Evolutionary conservation across 1,140 invertebrate genomes (phyloP), one percentile per base, ranked within the genome.

Genomic region (Pogonomyrmex barbatus): DNA sequence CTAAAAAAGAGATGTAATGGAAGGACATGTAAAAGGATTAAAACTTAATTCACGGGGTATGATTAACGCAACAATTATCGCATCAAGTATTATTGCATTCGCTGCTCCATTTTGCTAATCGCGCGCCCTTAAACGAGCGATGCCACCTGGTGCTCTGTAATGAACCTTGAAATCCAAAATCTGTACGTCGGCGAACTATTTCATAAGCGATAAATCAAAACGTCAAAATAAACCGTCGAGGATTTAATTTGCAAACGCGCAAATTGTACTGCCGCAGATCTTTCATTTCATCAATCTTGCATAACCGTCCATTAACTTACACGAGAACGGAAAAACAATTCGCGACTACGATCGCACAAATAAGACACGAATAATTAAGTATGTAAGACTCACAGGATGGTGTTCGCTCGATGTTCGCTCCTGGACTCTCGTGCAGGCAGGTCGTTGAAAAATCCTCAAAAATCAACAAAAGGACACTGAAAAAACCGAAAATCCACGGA

Each of bases 371-470:
- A 12, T 12, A 77, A 24, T 24, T 24, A 24, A 84, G 52, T 63
- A 2, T 9, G n/a, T 10, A 14, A 12, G 10, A 85, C 88, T 87
- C 77, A 89, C 86, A 68, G 42, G 12, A 54, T 17, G 24, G 47
- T 10, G 36, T 71, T 12, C 14, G 30, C 12, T 42, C 50, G 36
- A 36, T 3, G 39, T 47, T 45, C 30, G 36, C 24, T 50, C 39
- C 30, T 12, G 36, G 52, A 24, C 42, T 56, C 54, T 14, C n/a
- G 71, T 10, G 36, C 14, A 52, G 63, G 24, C 68, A 58, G 58
- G 68, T 9, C 36, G 88, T 81, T 60, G 82, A 83, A 88, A 90
- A 90, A 90, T 90, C 89, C 89, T 90, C 86, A 42, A 88, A 90
- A 88, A 86, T 83, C 77, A 90, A 90, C 79, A 78, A 89, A 88